Base-by-base conservation (phyloP, 2,888 invertebrate genomes). In the Epinotia demarniana region DNA sequence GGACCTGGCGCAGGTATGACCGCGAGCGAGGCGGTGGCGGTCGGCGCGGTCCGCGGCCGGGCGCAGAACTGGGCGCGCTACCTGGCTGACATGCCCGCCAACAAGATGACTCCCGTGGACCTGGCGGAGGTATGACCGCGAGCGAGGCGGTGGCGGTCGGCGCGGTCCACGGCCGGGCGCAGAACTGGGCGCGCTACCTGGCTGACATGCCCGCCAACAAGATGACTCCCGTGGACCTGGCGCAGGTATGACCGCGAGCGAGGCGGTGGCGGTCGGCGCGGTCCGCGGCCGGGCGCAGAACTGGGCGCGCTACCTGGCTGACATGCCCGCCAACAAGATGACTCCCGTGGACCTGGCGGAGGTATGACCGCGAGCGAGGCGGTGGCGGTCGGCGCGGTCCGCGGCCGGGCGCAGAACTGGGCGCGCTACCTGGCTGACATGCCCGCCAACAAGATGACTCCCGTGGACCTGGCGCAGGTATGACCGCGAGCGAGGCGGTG, bases 151-250 rank as follows among this genome's bases (percentile, higher is more conserved):
- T 49, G 5, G 16, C 13, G 6, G 4, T 16, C 4, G 49, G 49
- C 16, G 6, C 3, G 16, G 13, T 5, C 4, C 49, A 16, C 5
- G 49, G 49, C 49, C 5, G 5, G 49, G 49, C 18, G 97, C 49
- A 98, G 91, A 97, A 97, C 90, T 95, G 97, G 92, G 97, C 97
- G 27, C 94, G 97, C 11, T 92, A 92, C 79, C 92, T 98, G 18
- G 95, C 96, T 80, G 97, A 98, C 86, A 96, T 96, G 81, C 97
- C 2, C 2, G 95, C 97, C 43, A 98, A 98, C 86, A 91, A 95
- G 81, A 96, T 97, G 96, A 97, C 97, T 0, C 98, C 98, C 0
- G 94, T 96, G 1, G 95, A 95, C 78, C 96, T 98, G 79, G 96
- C 97, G 2, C 95, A 92, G 90, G 93, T 92, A 55, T 18, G n/a